These are phyloP conservation scores for Coleophora flavipennella DNA, from an alignment of 2,888 invertebrate genomes.

Conservation along the genomic window DNA sequence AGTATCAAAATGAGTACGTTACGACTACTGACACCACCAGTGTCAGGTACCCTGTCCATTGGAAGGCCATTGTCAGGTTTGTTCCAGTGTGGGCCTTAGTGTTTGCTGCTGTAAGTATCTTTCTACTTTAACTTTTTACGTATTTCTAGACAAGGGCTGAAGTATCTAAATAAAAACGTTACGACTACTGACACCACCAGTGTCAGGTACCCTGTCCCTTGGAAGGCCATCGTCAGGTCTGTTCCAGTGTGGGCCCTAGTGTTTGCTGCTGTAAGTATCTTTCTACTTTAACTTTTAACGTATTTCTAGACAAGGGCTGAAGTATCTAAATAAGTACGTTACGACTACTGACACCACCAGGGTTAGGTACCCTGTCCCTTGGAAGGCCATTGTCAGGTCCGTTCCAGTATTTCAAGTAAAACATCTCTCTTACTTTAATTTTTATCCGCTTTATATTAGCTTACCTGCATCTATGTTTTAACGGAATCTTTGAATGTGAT, in stretches of 20 bases:
- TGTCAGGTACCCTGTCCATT: slow-evolving; percentile 76
- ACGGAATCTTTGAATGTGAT: no score
- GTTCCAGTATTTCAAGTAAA: no score
- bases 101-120: slow-evolving; percentile 74
- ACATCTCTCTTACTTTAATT: no score
- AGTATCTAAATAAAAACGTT: slow-evolving; percentile 73
- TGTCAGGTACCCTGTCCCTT: slow-evolving; percentile 76
- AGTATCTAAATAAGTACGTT: slow-evolving; percentile 73
- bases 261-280: slow-evolving; percentile 74
- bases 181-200: slow-evolving; percentile 66
- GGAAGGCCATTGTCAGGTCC: slow-evolving; percentile 79
- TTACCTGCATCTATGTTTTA: no score
- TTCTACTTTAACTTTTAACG: no score
- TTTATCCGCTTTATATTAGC: no score
- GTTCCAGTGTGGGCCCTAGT: slow-evolving; percentile 82
- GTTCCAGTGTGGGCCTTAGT: slow-evolving; percentile 82
- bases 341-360: slow-evolving; percentile 66
- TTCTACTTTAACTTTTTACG: no score
- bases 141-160: slow-evolving; percentile 69
- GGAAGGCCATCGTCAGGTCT: slow-evolving; percentile 79
- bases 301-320: slow-evolving; percentile 69
- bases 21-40: slow-evolving; percentile 66
- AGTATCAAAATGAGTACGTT: slow-evolving; percentile 73
- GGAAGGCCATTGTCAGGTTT: slow-evolving; percentile 79
- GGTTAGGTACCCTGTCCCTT: slow-evolving; percentile 76